These are phyloP conservation scores for Tetheella fluctuosa DNA, from an alignment of 2,888 invertebrate genomes.

Conservation along the genomic window DNA sequence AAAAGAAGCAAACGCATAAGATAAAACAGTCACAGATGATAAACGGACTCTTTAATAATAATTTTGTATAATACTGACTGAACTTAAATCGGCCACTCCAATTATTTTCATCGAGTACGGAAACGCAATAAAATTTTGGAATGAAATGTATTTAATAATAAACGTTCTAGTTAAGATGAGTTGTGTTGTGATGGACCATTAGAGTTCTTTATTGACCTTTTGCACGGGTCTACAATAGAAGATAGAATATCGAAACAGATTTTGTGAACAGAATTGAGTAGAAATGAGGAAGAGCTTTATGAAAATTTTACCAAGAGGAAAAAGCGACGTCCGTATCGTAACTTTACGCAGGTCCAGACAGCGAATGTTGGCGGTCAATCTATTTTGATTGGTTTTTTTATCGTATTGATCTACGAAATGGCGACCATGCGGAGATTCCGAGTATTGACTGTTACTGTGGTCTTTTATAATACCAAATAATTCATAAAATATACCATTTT, in stretches of 20 bases:
- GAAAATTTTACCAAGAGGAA: conserved; percentile 22
- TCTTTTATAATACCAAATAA: neutral
- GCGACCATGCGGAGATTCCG: conserved; percentile 21
- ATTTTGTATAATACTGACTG: conserved; percentile 47
- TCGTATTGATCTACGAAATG: conserved; percentile 28
- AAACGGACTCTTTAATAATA: conserved; percentile 44
- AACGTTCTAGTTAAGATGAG: conserved; percentile 38
- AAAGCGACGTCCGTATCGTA: conserved; percentile 12
- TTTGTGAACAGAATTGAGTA: conserved; percentile 6
- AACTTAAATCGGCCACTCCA: conserved; percentile 59
- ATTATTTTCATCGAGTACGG: conserved; percentile 60
- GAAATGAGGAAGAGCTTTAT: conserved; percentile 20
- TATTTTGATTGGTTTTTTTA: conserved; percentile 32
- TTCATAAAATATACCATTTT: too few species aligned
- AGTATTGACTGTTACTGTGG: neutral
- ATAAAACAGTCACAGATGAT: conserved; percentile 27
- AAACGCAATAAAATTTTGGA: conserved; percentile 46
- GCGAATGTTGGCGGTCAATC: conserved; percentile 29
- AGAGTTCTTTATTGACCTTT: neutral
- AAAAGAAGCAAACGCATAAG: neutral
- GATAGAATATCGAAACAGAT: neutral
- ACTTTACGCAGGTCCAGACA: conserved; percentile 13
- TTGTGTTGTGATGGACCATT: neutral
- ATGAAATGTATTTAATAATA: conserved; percentile 47
- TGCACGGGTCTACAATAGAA: neutral